Base-by-base conservation (phyloP, 1,140 invertebrate species). In the Cyclargus thomasi region DNA sequence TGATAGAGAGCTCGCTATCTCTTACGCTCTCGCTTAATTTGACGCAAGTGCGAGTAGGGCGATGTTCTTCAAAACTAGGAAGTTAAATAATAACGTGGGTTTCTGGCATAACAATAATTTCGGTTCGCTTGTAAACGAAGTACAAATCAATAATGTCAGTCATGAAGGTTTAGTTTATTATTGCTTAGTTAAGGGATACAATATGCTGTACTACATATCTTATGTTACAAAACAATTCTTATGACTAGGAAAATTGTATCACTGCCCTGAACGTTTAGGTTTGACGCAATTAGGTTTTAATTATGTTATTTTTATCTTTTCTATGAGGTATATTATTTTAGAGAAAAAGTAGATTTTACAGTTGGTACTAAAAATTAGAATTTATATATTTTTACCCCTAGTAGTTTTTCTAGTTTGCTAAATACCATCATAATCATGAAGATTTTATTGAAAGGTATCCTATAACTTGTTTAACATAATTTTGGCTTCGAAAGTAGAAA, bases 51-150 rank as follows among this genome's bases (percentile, higher is more conserved):
- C 14, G 14, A n/a, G 47, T 53, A 53, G 47, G 14, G 10, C 0
- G 16, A 14, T 14, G 16, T 53, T 16, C n/a, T n/a, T 53, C 0
- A 17, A 53, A 53, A 53, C 47, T 53, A 53, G n/a, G 39, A 47
- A 47, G 11, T 14, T 0, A 47, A 47, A 47, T 47, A 35, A 57
- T 65, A 55, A 66, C 53, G 55, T 64, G 57, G 53, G 53, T 20
- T 65, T 67, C 29, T 29, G 29, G 14, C 14, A 11, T 47, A 47
- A 47, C 39, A 8, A 29, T 29, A 29, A 22, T 64, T 64, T 75
- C 16, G 65, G 62, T 76, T 76, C 74, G 76, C 77, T 83, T 81
- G 73, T 76, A 82, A 84, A 83, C 75, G 80, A 86, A 86, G 83
- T 88, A 85, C 84, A 88, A 86, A 81, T 81, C 77, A 79, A 39